These are phyloP conservation scores for Heterochromis multidens DNA, from an alignment of 2,113 vertebrate genomes.

Conservation along the genomic window DNA sequence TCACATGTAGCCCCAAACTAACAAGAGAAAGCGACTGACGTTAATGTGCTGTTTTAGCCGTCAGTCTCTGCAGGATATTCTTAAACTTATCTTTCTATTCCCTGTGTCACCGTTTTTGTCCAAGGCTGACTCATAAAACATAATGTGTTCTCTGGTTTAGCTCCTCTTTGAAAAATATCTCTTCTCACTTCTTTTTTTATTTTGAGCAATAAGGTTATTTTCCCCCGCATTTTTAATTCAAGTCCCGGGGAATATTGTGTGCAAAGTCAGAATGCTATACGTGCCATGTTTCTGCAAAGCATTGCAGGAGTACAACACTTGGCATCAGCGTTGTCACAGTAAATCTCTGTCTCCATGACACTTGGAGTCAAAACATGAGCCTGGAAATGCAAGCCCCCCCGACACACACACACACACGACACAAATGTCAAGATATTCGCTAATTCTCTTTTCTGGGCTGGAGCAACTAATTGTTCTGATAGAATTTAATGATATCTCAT, in stretches of 20 bases:
- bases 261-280: conserved; percentile 24
- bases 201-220: background rate
- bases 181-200: background rate
- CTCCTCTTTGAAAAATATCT: background rate
- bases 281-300: conserved; percentile 58
- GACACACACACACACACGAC: background rate
- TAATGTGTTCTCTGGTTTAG: background rate
- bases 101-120: background rate
- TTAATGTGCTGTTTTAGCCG: background rate
- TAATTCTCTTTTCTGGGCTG: background rate
- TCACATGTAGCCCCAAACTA: conserved; percentile 10
- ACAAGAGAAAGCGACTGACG: conserved; percentile 24
- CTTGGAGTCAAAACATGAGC: conserved; percentile 62
- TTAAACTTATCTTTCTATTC: background rate
- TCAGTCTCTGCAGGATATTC: conserved; percentile 15
- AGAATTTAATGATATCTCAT: conserved; percentile 1
- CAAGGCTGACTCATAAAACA: background rate
- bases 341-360: conserved; percentile 65
- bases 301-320: conserved; percentile 44
- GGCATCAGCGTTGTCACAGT: conserved; percentile 64
- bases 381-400: conserved; percentile 29
- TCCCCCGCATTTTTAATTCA: background rate
- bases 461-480: background rate
- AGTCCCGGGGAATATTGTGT: conserved; percentile 6
- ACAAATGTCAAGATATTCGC: conserved; percentile 8